These are phyloP conservation scores for Stenurella melanura DNA, from an alignment of 2,888 invertebrate genomes.

Conservation along the genomic window DNA sequence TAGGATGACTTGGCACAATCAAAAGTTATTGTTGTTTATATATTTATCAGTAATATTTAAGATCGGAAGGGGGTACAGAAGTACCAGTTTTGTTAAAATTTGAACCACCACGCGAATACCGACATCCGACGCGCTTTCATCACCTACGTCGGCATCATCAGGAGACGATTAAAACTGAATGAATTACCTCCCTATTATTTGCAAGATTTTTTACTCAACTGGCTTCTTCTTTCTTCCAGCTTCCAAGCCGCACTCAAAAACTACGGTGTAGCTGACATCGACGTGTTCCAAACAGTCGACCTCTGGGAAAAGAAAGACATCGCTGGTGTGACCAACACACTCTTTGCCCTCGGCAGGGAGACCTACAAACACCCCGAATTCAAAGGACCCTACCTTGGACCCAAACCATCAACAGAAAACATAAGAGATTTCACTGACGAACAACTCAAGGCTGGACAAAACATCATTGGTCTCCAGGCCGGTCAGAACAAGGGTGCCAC, in stretches of 20 bases:
- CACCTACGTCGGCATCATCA: too few relatives aligned
- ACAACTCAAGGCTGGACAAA: slow-evolving; percentile 90
- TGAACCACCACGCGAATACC: too few relatives aligned
- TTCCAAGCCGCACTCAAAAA: slow-evolving; percentile 91
- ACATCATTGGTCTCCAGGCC: slow-evolving; percentile 94
- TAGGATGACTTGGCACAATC: too few relatives aligned
- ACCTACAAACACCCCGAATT: slow-evolving; percentile 67
- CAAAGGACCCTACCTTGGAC: slow-evolving; percentile 91
- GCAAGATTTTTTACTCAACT: background rate
- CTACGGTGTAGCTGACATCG: slow-evolving; percentile 92
- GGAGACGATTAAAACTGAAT: too few relatives aligned
- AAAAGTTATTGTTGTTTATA: too few relatives aligned
- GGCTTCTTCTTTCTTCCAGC: slow-evolving; percentile 69
- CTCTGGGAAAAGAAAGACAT: slow-evolving; percentile 96
- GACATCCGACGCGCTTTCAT: too few relatives aligned
- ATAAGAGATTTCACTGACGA: slow-evolving; percentile 96
- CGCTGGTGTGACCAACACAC: slow-evolving; percentile 87
- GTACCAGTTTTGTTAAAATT: too few relatives aligned
- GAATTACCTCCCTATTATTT: too few relatives aligned
- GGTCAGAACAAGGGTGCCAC: slow-evolving; percentile 97
- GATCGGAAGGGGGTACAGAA: too few relatives aligned
- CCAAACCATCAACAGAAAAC: slow-evolving; percentile 95
- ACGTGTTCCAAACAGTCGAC: slow-evolving; percentile 98
- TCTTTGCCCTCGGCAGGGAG: slow-evolving; percentile 87
- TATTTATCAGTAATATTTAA: too few relatives aligned